phyloP scores from a whole-genome alignment of 2,888 invertebrate species.

The Drosophila eohydei region DNA sequence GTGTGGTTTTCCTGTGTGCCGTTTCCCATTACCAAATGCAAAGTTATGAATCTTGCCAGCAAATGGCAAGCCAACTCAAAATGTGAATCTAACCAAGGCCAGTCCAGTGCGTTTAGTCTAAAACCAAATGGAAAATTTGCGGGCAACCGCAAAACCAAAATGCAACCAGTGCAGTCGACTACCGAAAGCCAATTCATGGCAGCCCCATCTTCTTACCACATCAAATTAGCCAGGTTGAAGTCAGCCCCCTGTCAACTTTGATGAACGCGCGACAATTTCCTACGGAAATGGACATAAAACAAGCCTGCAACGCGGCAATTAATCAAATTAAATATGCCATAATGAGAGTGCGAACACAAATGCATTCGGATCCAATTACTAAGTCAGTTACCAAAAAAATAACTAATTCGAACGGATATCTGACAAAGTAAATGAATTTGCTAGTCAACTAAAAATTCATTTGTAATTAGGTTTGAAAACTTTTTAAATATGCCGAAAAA shows the following conservation, averaged over 20 bases:
- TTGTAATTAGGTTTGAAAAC: neutral
- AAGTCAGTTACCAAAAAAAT: constrained; percentile 40
- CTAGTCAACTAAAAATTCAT: too few species aligned
- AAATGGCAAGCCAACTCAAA: neutral
- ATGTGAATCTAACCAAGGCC: constrained; percentile 8
- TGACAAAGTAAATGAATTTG: neutral
- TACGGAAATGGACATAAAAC: constrained; percentile 48
- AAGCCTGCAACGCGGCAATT: constrained; percentile 11
- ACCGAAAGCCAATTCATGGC: constrained; percentile 9
- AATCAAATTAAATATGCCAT: constrained; percentile 55
- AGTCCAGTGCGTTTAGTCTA: neutral
- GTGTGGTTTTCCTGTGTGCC: constrained; percentile 19
- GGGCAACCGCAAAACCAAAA: constrained; percentile 25
- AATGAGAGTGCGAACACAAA: constrained; percentile 23
- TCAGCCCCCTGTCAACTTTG: constrained; percentile 9
- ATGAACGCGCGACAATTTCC: constrained; percentile 45
- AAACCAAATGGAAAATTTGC: constrained; percentile 5
- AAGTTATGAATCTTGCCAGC: neutral
- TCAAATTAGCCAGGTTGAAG: constrained; percentile 8
- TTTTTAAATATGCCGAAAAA: neutral
- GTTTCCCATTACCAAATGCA: neutral
- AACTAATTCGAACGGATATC: constrained; percentile 6
- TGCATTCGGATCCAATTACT: constrained; percentile 33
- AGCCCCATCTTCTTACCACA: neutral
- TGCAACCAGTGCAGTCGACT: constrained; percentile 10